These are phyloP conservation scores for Pipistrellus kuhlii DNA, from an alignment of 2,797 vertebrate species.

Conservation along the genomic window DNA sequence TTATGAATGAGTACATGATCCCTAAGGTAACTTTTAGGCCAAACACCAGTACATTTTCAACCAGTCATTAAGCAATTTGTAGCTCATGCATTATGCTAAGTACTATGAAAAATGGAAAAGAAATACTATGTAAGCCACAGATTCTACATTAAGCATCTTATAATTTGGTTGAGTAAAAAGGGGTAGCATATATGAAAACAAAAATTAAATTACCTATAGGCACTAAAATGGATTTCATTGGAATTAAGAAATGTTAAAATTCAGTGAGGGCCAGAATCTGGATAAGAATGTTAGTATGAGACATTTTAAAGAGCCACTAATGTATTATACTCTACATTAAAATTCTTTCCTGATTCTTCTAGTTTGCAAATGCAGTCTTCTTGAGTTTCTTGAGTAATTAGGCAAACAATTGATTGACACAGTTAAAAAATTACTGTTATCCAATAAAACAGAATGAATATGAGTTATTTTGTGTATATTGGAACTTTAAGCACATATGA, in stretches of 20 bases:
- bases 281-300: neutral
- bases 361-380: neutral
- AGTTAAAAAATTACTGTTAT: neutral
- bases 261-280: neutral
- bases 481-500: neutral
- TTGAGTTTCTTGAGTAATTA: neutral
- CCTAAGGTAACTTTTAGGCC: neutral
- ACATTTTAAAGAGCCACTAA: neutral
- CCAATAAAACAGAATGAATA: neutral
- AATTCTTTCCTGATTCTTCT: neutral
- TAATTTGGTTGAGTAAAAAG: neutral
- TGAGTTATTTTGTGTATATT: neutral
- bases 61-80: neutral
- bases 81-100: neutral
- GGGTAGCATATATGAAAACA: neutral
- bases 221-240: neutral
- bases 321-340: neutral
- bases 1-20: neutral
- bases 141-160: neutral
- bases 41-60: neutral
- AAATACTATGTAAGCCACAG: neutral
- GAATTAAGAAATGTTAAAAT: conserved; percentile 1
- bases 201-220: neutral
- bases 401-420: neutral
- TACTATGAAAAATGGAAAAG: neutral